Conservation (phyloP, 2,113 vertebrate genomes). For the Myanophis thanlyinensis region DNA sequence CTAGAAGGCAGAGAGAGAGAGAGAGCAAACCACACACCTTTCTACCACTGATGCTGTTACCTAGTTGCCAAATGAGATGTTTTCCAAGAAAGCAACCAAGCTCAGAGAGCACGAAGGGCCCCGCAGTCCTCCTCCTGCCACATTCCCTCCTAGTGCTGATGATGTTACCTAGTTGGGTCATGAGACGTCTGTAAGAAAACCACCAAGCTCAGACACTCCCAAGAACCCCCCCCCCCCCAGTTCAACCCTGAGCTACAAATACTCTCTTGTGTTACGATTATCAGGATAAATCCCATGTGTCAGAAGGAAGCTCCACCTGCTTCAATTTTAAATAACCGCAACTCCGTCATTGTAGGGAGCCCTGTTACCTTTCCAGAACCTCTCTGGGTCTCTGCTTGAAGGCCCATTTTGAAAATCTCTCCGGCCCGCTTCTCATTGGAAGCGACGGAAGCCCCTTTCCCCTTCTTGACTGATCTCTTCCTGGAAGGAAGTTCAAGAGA, state of each 20-base stretch:
- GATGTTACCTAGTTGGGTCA: background rate
- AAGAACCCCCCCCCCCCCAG: background rate
- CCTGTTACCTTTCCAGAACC: background rate
- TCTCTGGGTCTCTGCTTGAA: too few relatives aligned
- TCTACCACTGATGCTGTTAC: too few relatives aligned
- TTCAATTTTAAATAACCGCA: background rate
- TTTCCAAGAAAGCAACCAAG: background rate
- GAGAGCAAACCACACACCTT: too few relatives aligned
- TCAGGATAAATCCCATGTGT: background rate
- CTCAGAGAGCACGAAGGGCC: background rate
- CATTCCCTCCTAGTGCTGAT: background rate
- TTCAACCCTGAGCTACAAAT: background rate
- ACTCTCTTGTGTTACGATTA: background rate
- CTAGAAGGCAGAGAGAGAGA: background rate
- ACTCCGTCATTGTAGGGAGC: background rate
- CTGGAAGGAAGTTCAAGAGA: background rate
- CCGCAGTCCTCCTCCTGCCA: background rate
- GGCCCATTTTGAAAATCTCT: background rate
- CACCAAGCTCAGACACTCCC: background rate
- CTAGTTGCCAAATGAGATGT: too few relatives aligned
- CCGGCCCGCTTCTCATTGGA: background rate
- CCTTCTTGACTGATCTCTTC: background rate
- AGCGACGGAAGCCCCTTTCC: background rate
- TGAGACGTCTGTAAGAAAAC: background rate
- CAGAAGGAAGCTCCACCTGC: background rate